phyloP scores from a whole-genome alignment of 2,797 vertebrate genomes.

The Loris lydekkerianus region DNA sequence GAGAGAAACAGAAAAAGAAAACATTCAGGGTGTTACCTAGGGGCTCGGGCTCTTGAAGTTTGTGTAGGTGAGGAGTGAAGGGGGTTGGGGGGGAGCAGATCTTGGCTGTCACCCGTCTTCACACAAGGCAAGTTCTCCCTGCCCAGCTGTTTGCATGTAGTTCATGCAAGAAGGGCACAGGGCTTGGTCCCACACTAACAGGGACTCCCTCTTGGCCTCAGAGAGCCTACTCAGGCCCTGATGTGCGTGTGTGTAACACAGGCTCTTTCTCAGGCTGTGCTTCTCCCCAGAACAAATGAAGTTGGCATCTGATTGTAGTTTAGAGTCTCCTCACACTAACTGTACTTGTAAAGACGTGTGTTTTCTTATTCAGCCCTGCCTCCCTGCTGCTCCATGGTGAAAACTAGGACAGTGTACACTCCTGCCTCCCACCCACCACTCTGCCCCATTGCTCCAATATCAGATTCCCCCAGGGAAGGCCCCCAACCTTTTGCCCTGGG shows the following conservation, averaged over 20 bases:
- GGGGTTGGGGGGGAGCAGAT: fast-evolving
- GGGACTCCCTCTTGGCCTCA: neutral
- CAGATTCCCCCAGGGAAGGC: neutral
- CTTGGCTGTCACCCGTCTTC: neutral
- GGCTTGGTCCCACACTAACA: neutral
- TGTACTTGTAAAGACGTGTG: neutral
- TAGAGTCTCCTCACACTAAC: neutral
- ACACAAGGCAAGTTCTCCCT: neutral
- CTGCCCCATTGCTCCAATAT: neutral
- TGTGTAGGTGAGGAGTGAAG: neutral
- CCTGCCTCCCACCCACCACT: neutral
- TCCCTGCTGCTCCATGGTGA: neutral
- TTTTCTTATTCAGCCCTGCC: neutral
- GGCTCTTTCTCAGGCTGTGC: neutral
- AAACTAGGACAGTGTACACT: neutral
- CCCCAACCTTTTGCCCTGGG: neutral
- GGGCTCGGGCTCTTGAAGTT: neutral
- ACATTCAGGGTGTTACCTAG: neutral
- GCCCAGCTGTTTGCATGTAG: neutral
- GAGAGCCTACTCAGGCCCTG: neutral
- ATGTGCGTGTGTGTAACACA: neutral
- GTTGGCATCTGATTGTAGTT: neutral
- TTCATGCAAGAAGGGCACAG: neutral
- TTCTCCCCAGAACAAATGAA: constrained; percentile 12
- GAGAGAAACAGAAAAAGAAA: neutral